Conservation (phyloP, 2,113 vertebrate genomes). For the Perca fluviatilis region DNA sequence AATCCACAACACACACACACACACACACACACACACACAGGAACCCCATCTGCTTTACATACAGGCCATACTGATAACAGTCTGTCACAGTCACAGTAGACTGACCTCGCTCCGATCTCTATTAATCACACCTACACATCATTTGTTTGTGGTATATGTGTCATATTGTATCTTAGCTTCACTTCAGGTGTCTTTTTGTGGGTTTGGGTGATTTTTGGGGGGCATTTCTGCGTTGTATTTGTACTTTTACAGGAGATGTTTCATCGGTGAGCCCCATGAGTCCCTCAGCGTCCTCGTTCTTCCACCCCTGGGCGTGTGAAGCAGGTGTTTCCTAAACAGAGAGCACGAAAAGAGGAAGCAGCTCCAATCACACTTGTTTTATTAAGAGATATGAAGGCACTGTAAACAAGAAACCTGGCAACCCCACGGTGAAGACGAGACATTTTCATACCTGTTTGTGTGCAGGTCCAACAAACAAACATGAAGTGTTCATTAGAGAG, state of each 20-base stretch:
- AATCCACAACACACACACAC: background rate
- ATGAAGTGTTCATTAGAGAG: no score
- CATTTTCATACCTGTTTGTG: background rate
- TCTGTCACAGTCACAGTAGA: conserved; percentile 31
- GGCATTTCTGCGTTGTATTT: background rate
- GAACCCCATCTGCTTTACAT: conserved; percentile 60
- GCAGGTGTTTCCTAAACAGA: conserved; percentile 71
- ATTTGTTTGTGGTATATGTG: rapidly evolving
- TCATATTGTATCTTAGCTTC: background rate
- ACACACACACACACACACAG: background rate
- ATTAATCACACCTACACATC: no score
- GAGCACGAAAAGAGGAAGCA: conserved; percentile 61
- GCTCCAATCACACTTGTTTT: conserved; percentile 2
- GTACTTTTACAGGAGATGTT: background rate
- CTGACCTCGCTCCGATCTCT: background rate
- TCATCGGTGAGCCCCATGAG: rapidly evolving
- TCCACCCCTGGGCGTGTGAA: conserved; percentile 18
- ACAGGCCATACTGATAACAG: background rate
- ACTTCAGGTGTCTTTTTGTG: background rate
- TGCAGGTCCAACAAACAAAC: background rate
- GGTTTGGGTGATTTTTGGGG: background rate
- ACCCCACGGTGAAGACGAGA: background rate
- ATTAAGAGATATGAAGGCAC: conserved; percentile 13
- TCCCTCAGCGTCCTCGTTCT: background rate
- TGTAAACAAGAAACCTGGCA: background rate